Evolutionary conservation across 2,888 invertebrate species (phyloP), one percentile per base, ranked within the genome.

Genomic region (Sesia apiformis): DNA sequence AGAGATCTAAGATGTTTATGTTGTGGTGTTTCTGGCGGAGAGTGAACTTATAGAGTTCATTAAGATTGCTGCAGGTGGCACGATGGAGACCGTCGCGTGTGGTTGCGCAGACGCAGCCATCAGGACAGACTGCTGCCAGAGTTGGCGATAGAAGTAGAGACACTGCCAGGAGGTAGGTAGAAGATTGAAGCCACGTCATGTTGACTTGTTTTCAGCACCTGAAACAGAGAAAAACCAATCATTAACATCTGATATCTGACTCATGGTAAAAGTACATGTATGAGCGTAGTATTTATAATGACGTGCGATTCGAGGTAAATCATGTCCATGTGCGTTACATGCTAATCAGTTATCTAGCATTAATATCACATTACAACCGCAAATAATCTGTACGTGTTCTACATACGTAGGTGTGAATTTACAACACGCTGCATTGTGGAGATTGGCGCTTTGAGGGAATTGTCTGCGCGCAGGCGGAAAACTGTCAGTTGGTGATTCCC

Each of bases 1-100:
- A 93, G 55, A 94, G 82, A 75, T 93, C 93, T 54, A 94, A 65
- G 60, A 90, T 88, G 60, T 90, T 90, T 57, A 90, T 87, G 57
- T 90, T 90, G 70, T 90, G 87, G 73, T 90, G 90, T 67, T 85
- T 90, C 63, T 85, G 83, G 46, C 79, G 80, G 52, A 86, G 76
- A 49, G 82, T 86, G 64, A 82, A 90, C 67, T 91, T 96, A 81
- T 95, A 94, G 5, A 96, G 92, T 51, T 95, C 95, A 60, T 94
- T 93, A 67, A 96, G 94, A 54, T 92, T 86, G 56, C 92, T 91
- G 72, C 92, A 93, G 58, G 91, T 91, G 40, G 91, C 90, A 58
- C 94, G 90, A 42, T 94, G 92, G 61, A 93, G 92, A 52, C 92
- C 88, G 72, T 94, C 94, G n/a, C 93, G 92, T 38, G 92, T 91